phyloP scores from a whole-genome alignment of 2,113 vertebrate genomes.

The Gallinago undulata region DNA sequence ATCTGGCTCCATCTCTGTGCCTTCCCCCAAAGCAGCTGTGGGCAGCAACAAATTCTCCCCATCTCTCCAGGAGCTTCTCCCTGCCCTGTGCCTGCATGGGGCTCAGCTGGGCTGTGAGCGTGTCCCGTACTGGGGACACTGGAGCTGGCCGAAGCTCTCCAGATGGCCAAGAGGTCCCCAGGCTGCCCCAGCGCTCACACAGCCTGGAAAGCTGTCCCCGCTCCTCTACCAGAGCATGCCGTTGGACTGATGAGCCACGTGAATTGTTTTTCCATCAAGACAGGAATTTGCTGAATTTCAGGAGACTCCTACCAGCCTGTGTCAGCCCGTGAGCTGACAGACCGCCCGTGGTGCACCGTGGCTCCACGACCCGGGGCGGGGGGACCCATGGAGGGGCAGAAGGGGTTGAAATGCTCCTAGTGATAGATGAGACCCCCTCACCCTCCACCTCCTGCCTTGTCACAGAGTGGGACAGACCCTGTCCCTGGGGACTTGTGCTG shows the following conservation, averaged over 20 bases:
- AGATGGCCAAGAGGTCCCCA: neutral
- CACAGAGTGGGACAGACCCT: neutral
- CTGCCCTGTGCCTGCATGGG: rapidly evolving
- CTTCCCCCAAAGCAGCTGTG: neutral
- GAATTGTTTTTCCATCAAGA: neutral
- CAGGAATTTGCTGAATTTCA: neutral
- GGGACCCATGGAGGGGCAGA: neutral
- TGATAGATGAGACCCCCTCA: neutral
- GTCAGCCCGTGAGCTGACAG: neutral
- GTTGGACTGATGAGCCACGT: rapidly evolving
- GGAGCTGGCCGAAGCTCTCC: neutral
- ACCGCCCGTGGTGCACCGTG: rapidly evolving
- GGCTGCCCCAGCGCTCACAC: rapidly evolving
- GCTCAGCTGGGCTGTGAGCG: rapidly evolving
- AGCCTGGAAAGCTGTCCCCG: neutral
- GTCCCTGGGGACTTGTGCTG: neutral
- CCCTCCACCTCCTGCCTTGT: neutral
- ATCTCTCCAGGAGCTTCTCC: neutral
- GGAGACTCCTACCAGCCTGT: neutral
- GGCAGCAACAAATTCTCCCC: neutral
- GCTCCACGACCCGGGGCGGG: neutral
- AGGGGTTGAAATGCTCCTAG: neutral
- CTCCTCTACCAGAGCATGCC: neutral
- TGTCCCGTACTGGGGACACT: rapidly evolving
- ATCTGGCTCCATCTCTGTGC: neutral